phyloP scores from a whole-genome alignment of 2,113 vertebrate species.

The Picathartes gymnocephalus region DNA sequence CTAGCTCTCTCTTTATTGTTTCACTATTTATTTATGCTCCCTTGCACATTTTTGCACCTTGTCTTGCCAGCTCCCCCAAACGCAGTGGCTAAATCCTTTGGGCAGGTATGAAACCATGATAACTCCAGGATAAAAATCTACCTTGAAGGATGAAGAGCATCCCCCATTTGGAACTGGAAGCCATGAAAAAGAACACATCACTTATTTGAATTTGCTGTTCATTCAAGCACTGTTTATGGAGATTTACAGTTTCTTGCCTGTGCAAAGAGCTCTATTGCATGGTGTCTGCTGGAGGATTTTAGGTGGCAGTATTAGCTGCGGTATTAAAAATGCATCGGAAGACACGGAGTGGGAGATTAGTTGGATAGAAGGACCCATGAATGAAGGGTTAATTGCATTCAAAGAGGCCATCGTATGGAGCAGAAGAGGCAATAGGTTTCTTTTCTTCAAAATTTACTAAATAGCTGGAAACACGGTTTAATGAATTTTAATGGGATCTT shows the following conservation, averaged over 20 bases:
- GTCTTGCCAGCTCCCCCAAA: not conserved
- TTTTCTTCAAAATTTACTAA: slow-evolving; percentile 71
- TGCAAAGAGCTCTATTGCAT: slow-evolving; percentile 33
- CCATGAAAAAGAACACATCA: slow-evolving; percentile 45
- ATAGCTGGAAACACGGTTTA: slow-evolving; percentile 63
- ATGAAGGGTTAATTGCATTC: slow-evolving; percentile 69
- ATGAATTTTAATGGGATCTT: slow-evolving; percentile 71
- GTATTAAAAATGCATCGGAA: slow-evolving; percentile 60
- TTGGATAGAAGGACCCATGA: slow-evolving; percentile 54
- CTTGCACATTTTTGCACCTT: not conserved
- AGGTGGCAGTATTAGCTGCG: not conserved
- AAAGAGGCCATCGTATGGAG: slow-evolving; percentile 52
- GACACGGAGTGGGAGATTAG: slow-evolving; percentile 41
- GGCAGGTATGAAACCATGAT: not conserved
- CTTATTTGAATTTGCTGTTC: slow-evolving; percentile 62
- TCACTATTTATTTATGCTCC: not conserved
- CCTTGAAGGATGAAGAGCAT: slow-evolving; percentile 27
- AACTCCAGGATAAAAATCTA: slow-evolving; percentile 5
- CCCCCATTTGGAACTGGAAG: slow-evolving; percentile 23
- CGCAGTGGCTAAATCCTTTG: not conserved
- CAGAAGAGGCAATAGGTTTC: slow-evolving; percentile 56
- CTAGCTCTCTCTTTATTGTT: not conserved
- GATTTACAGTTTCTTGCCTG: slow-evolving; percentile 44
- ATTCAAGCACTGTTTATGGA: slow-evolving; percentile 61
- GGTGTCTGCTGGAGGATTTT: slow-evolving; percentile 37